These are phyloP conservation scores for Triplophysa bombifrons DNA, from an alignment of 2,797 vertebrate species.

Conservation along the genomic window DNA sequence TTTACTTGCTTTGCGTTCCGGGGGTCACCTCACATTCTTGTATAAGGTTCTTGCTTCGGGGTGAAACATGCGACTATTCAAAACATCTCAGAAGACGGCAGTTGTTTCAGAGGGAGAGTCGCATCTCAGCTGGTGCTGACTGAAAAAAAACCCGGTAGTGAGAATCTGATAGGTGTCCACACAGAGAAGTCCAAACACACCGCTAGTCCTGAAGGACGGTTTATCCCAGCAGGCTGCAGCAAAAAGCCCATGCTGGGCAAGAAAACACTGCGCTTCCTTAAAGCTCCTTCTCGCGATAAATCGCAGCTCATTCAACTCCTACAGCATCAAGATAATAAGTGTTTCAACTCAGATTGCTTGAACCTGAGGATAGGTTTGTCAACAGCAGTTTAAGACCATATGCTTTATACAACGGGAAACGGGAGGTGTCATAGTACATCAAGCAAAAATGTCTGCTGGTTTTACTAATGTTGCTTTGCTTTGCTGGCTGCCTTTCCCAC, in stretches of 20 bases:
- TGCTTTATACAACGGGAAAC: background rate
- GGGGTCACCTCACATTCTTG: conserved; percentile 30
- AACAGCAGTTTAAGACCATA: background rate
- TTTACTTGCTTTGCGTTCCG: conserved; percentile 20
- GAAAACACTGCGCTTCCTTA: conserved; percentile 62
- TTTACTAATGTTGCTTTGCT: background rate
- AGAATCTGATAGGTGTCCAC: conserved; percentile 59
- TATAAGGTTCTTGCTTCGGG: conserved; percentile 11
- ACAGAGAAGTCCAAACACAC: conserved; percentile 65
- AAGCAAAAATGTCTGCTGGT: conserved; percentile 3
- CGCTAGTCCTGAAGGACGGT: conserved; percentile 59
- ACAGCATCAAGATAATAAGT: background rate
- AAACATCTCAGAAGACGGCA: background rate
- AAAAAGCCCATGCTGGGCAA: conserved; percentile 63
- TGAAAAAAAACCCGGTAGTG: conserved; percentile 42
- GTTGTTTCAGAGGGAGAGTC: conserved; percentile 19
- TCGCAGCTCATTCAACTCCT: conserved; percentile 59
- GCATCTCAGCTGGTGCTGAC: conserved; percentile 14
- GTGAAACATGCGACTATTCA: conserved; percentile 2
- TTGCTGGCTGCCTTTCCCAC: conserved; percentile 6
- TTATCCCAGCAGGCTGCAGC: conserved; percentile 62
- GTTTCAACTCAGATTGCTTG: conserved; percentile 33
- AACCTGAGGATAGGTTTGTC: conserved; percentile 12
- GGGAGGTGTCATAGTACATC: background rate
- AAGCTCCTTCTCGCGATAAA: conserved; percentile 66